Percentiles rank a stretch among this genome's conserved stretches.
Evolutionary conservation across 2,797 vertebrate genomes (phyloP).

Genomic region (Buphagus erythrorhynchus): DNA sequence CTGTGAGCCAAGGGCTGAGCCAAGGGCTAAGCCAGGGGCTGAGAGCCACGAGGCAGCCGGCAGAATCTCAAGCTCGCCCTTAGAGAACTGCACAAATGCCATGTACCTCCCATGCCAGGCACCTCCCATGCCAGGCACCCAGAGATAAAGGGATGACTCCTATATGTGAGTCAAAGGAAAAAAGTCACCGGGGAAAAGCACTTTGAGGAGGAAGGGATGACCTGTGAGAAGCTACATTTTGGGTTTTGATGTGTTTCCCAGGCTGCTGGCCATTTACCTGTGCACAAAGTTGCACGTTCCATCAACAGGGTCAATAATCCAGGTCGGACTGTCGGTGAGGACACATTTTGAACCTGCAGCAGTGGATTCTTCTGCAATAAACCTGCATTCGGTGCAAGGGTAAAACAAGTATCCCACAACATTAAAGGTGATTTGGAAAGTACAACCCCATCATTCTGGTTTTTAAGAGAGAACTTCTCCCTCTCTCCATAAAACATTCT

Average conservation of each 20-base stretch:
- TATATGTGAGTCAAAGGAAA: not conserved
- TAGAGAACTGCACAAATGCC: not conserved
- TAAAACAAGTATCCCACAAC: not conserved
- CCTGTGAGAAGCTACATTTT: not conserved
- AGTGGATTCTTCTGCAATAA: slow-evolving; percentile 89
- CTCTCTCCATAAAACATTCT: not conserved
- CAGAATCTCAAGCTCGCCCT: not conserved
- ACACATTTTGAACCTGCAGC: slow-evolving; percentile 85
- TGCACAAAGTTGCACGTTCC: slow-evolving; percentile 91
- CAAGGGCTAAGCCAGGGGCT: too few relatives aligned
- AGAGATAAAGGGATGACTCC: not conserved
- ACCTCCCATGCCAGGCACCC: accelerated
- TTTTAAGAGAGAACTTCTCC: not conserved
- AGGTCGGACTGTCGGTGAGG: slow-evolving; percentile 83
- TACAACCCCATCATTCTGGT: not conserved
- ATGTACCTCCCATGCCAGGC: accelerated
- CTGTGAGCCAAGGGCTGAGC: not conserved
- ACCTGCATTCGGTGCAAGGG: slow-evolving; percentile 70
- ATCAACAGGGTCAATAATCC: slow-evolving; percentile 90
- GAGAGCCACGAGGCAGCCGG: too few relatives aligned
- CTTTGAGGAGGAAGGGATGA: not conserved
- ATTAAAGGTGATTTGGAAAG: not conserved
- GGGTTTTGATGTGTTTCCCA: not conserved
- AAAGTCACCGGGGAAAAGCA: not conserved
- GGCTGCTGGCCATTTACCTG: slow-evolving; percentile 68